Base-by-base conservation (phyloP, 2,797 vertebrate genomes). In the Furcifer pardalis region DNA sequence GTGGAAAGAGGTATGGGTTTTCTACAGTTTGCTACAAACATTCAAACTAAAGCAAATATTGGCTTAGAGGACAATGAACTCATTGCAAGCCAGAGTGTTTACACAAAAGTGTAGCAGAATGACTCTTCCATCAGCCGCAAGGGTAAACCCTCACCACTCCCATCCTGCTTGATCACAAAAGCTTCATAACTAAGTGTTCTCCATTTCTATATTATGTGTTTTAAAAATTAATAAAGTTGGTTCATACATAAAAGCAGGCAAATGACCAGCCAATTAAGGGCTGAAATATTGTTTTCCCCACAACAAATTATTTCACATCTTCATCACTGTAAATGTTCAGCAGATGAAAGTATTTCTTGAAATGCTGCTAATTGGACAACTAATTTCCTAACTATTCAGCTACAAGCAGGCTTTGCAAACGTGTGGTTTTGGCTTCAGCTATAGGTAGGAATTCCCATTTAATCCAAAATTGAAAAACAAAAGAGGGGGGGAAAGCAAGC, bases 201-300 rank as follows among this genome's bases (percentile, higher is more conserved):
- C 46, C 68, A 83, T 74, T 83, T 90, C 68, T 35, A 80, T 86
- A 77, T 56, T 66, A 77, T 3, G 12, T 68, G 12, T 23, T 35
- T 73, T 78, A 87, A 65, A 63, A 32, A 56, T 73, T 80, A 78
- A 90, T 66, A 84, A 35, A 80, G 74, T 25, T 46, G 30, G 72
- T 86, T 10, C 19, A 73, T 32, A 49, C 30, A 23, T 44, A 32
- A 83, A 76, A 83, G n/a, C n/a, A 25, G 87, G 81, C 83, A 77
- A 30, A 6, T 21, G 40, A 6, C 30, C n/a, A 46, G 30, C 69
- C 68, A 86, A 7, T 65, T 12, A 68, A 83, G 27, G 77, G 80
- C 78, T 77, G 35, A 49, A 69, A 87, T 32, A 79, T 2, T 80
- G 40, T 42, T 80, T 86, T 63, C 32, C 32, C 5, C 1, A 2